Percentiles rank a stretch among this genome's conserved stretches.
Conservation (phyloP, 2,888 invertebrate species). For the Pemphredon lugubris region DNA sequence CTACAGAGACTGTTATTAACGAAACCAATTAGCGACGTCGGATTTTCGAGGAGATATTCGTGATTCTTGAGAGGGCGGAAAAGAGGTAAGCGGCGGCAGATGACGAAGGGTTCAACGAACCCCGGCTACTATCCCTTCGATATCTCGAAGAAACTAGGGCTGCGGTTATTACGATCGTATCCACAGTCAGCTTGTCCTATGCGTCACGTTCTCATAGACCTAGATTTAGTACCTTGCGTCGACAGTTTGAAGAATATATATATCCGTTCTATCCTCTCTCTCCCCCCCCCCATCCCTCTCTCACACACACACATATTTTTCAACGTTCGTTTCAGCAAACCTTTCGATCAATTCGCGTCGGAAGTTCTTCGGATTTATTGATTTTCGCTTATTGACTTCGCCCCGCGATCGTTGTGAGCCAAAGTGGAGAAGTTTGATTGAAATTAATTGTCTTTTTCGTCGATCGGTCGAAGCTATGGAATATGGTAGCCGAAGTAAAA, state of each 20-base stretch:
- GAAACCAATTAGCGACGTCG: neutral
- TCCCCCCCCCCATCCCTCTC: neutral
- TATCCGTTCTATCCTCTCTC: neutral
- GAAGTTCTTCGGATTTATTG: too few species aligned
- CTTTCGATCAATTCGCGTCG: too few species aligned
- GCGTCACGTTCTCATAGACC: constrained; percentile 32
- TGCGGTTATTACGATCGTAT: constrained; percentile 30
- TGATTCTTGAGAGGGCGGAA: neutral
- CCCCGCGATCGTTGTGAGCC: too few species aligned
- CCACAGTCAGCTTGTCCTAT: constrained; percentile 9
- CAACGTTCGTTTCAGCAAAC: too few species aligned
- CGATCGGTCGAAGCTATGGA: too few species aligned
- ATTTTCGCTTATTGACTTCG: too few species aligned
- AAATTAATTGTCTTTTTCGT: too few species aligned
- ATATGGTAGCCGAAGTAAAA: too few species aligned
- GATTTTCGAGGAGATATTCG: neutral
- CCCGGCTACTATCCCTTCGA: constrained; percentile 30
- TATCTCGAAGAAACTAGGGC: constrained; percentile 33
- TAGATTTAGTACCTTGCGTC: constrained; percentile 41
- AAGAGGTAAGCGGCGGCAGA: neutral
- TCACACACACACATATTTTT: too few species aligned
- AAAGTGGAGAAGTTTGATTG: too few species aligned
- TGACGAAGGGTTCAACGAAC: constrained; percentile 21
- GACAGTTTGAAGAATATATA: constrained; percentile 14
- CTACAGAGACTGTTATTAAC: neutral